Evolutionary conservation across 2,888 invertebrate species (phyloP).

Genomic region (Conistra vaccinii): DNA sequence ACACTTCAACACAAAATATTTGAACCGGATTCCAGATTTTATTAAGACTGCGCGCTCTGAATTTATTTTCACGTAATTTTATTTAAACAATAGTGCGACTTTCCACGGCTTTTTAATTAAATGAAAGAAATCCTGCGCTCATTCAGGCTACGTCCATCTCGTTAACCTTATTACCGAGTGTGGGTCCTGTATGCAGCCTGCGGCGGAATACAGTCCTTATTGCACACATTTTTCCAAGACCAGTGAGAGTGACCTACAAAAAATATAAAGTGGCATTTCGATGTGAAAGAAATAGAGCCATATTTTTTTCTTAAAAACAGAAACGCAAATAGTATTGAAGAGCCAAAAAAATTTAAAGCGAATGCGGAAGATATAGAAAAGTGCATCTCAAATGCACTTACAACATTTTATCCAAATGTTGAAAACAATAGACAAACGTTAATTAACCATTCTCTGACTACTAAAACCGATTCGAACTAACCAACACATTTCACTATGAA

Average conservation of each 20-base stretch:
- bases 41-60: constrained; percentile 8
- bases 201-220: constrained; percentile 60
- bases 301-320: constrained; percentile 1
- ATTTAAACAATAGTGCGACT: constrained; percentile 52
- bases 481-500: constrained; percentile 28
- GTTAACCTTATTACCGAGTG: constrained; percentile 86
- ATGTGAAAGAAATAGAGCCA: constrained; percentile 41
- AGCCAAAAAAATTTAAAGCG: constrained; percentile 15
- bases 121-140: constrained; percentile 80
- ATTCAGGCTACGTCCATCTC: constrained; percentile 82
- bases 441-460: not conserved
- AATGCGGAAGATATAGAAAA: constrained; percentile 9
- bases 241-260: constrained; percentile 67
- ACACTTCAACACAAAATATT: constrained; percentile 10
- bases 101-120: constrained; percentile 74
- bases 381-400: not conserved
- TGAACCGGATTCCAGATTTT: constrained; percentile 14
- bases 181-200: constrained; percentile 72
- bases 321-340: constrained; percentile 9
- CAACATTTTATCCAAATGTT: constrained; percentile 13
- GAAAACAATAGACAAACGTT: constrained; percentile 6
- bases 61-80: constrained; percentile 36
- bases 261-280: constrained; percentile 51
- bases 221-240: constrained; percentile 66
- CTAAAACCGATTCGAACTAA: not conserved